A percentile compares a stretch with the other conserved stretches of the same genome.
These are phyloP conservation scores for Heterodera schachtii DNA, from an alignment of 1,140 invertebrate species.

Conservation along the genomic window DNA sequence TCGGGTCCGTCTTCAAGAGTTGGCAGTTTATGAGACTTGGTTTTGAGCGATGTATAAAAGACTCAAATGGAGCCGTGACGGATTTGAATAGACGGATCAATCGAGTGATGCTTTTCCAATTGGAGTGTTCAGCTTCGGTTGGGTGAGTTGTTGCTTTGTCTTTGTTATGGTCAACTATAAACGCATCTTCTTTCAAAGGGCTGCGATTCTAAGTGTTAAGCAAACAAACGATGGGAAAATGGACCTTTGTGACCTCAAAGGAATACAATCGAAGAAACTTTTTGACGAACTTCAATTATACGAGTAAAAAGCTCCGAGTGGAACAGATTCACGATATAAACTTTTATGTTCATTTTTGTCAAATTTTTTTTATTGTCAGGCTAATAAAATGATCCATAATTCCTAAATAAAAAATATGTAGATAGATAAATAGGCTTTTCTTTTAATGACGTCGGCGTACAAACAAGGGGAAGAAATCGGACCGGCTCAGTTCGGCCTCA, in stretches of 20 bases:
- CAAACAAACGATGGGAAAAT: background rate
- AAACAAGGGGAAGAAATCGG: too few relatives aligned
- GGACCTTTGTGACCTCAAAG: background rate
- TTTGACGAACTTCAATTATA: background rate
- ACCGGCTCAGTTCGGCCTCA: too few relatives aligned
- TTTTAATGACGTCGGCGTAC: too few relatives aligned
- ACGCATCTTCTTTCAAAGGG: background rate
- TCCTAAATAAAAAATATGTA: too few relatives aligned
- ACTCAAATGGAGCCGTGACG: background rate
- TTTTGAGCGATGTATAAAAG: constrained; percentile 32
- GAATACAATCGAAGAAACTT: background rate
- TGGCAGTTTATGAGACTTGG: constrained; percentile 77
- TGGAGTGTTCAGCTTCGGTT: background rate
- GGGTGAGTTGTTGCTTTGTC: background rate
- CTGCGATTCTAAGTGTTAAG: background rate
- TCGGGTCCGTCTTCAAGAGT: constrained; percentile 93
- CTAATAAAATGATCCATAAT: too few relatives aligned
- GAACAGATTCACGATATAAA: too few relatives aligned
- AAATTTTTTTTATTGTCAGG: too few relatives aligned
- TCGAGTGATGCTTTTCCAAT: background rate
- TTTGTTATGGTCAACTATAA: background rate
- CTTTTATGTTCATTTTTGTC: too few relatives aligned
- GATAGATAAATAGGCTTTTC: too few relatives aligned
- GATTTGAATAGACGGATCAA: background rate
- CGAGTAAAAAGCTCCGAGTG: too few relatives aligned